These are phyloP conservation scores for Netelia melanura DNA, from an alignment of 2,888 invertebrate genomes.

Conservation along the genomic window DNA sequence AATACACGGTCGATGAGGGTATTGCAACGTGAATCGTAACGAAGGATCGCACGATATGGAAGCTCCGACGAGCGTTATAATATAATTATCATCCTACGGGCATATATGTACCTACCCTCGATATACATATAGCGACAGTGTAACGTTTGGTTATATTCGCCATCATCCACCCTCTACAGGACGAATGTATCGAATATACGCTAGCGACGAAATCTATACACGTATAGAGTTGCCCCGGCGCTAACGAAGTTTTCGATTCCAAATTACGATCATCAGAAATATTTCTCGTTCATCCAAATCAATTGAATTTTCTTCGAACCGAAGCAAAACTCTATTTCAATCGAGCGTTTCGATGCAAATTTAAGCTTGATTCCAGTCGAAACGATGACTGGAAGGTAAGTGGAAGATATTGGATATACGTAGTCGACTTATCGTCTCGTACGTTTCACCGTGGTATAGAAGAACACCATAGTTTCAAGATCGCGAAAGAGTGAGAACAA, in stretches of 20 bases:
- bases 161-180: not conserved
- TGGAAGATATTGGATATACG: slow-evolving; percentile 16
- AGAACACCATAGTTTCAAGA: not conserved
- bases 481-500: slow-evolving; percentile 27
- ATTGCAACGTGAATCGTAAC: slow-evolving; percentile 58
- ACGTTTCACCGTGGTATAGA: slow-evolving; percentile 2
- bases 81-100: slow-evolving; percentile 33
- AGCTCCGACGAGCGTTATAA: slow-evolving; percentile 47
- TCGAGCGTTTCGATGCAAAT: not conserved
- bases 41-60: slow-evolving; percentile 43
- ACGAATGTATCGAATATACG: slow-evolving; percentile 20
- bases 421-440: slow-evolving; percentile 27
- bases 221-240: not conserved
- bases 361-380: slow-evolving; percentile 48
- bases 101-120: not conserved
- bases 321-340: not conserved
- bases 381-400: slow-evolving; percentile 45
- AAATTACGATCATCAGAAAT: too few species aligned
- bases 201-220: not conserved
- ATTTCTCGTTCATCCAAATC: too few species aligned
- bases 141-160: slow-evolving; percentile 13
- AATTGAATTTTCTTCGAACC: too few species aligned
- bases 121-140: slow-evolving; percentile 33
- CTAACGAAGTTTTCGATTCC: too few species aligned
- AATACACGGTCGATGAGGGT: slow-evolving; percentile 10